phyloP scores from a whole-genome alignment of 2,888 invertebrate genomes.

The Eupithecia tripunctaria region DNA sequence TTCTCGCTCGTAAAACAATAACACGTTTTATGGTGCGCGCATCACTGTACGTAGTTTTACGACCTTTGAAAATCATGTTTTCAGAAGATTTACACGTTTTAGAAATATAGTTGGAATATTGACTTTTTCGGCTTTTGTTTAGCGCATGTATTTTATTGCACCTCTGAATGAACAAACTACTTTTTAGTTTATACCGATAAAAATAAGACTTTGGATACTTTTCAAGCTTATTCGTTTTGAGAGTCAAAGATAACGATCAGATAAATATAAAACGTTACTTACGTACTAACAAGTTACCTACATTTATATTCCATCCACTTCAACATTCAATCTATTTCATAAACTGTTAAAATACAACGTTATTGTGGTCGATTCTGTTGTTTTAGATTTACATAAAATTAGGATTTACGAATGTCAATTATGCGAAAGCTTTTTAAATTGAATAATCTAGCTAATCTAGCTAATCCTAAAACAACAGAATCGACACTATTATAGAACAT shows the following conservation, averaged over 20 bases:
- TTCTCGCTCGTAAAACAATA: slow-evolving; percentile 29
- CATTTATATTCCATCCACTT: too few relatives aligned
- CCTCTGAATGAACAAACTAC: not conserved
- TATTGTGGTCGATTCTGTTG: too few relatives aligned
- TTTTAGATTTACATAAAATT: too few relatives aligned
- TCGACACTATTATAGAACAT: too few relatives aligned
- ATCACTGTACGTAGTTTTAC: slow-evolving; percentile 25
- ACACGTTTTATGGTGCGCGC: slow-evolving; percentile 30
- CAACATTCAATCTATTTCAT: too few relatives aligned
- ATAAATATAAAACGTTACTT: not conserved
- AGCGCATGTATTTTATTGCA: not conserved
- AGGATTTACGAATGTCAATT: too few relatives aligned
- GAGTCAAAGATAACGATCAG: not conserved
- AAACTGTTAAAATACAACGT: too few relatives aligned
- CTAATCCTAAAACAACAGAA: too few relatives aligned
- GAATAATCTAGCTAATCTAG: too few relatives aligned
- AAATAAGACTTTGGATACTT: not conserved
- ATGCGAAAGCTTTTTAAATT: too few relatives aligned
- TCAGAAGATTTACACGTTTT: slow-evolving; percentile 10
- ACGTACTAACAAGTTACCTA: not conserved
- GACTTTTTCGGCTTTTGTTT: not conserved
- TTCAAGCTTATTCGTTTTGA: not conserved
- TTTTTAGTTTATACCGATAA: not conserved
- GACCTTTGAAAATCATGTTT: slow-evolving; percentile 23
- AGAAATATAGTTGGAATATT: slow-evolving; percentile 14